Evolutionary conservation across 2,797 vertebrate species (phyloP), one percentile per base, ranked within the genome.

Genomic region (Otolemur crassicaudatus): DNA sequence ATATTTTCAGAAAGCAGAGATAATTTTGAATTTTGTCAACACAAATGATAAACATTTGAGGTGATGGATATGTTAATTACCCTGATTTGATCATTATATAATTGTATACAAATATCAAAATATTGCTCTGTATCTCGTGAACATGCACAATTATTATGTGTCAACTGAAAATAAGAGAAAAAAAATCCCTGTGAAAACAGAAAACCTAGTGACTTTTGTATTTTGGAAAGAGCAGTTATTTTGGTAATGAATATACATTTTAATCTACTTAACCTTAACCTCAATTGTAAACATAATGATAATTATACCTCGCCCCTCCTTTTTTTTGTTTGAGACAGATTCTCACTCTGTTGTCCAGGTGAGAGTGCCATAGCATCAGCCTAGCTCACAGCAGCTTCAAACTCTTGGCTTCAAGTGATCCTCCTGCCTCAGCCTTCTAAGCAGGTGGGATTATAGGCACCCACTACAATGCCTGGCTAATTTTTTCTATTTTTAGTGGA

Each of bases 201-300:
- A 60, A 58, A 43, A 29, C 6, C 83, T 67, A 37, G 0, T 43
- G 27, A 67, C 12, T 63, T 83, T 82, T 65, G 1, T 60, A 70
- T 40, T 86, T 83, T 27, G 53, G 43, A 25, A 96, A 89, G 80
- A 90, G 76, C 31, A 20, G n/a, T 60, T 69, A 93, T 46, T 90
- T 91, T n/a, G 60, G 53, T 73, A 72, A 29, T n/a, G 58, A 84
- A 82, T 40, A 65, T n/a, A 46, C 63, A 17, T 87, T 69, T 70
- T 70, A 61, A 60, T 72, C 70, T 88, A 86, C 9, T 46, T 69
- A 58, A 27, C 27, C 25, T 97, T 65, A 63, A 46, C 90, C 73
- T 94, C 22, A 94, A 46, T 60, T 65, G 4, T 79, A 69, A 60
- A 34, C 11, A 34, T 75, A 49, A 46, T 20, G 12, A 75, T 69